phyloP scores from a whole-genome alignment of 2,797 vertebrate genomes.

The Miopithecus talapoin region DNA sequence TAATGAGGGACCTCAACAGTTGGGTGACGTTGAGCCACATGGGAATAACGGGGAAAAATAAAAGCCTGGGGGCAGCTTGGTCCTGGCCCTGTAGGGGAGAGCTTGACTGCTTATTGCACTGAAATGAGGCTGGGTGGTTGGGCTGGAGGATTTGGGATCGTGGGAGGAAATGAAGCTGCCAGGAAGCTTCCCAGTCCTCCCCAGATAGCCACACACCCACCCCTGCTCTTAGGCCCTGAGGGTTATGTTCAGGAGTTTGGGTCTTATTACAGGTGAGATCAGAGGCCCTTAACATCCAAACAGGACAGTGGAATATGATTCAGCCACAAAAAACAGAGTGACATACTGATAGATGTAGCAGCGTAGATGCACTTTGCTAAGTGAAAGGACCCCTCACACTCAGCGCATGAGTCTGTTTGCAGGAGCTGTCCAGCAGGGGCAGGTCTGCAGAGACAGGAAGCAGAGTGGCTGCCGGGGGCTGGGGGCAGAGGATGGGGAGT shows the following conservation, averaged over 20 bases:
- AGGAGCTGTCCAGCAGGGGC: not conserved
- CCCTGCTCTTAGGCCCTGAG: not conserved
- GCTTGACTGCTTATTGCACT: not conserved
- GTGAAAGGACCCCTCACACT: not conserved
- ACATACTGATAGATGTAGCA: too few relatives aligned
- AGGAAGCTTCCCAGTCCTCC: not conserved
- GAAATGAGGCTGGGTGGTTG: not conserved
- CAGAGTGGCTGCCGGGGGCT: not conserved
- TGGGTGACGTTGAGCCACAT: not conserved
- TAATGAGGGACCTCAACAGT: not conserved
- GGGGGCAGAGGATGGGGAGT: not conserved
- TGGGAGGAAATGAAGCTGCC: not conserved
- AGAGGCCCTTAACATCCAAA: not conserved
- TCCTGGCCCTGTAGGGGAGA: not conserved
- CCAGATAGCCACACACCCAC: too few relatives aligned
- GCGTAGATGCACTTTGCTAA: rapidly evolving
- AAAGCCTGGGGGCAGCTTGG: not conserved
- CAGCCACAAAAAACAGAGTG: not conserved
- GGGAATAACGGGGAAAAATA: not conserved
- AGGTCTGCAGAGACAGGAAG: not conserved
- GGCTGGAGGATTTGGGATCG: not conserved
- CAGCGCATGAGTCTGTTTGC: rapidly evolving
- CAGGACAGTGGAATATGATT: not conserved
- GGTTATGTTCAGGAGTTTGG: not conserved
- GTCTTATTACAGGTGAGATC: too few relatives aligned